Percentiles rank a stretch among this genome's conserved stretches.
Conservation (phyloP, 1,140 invertebrate genomes). For the Sitobion miscanthi region DNA sequence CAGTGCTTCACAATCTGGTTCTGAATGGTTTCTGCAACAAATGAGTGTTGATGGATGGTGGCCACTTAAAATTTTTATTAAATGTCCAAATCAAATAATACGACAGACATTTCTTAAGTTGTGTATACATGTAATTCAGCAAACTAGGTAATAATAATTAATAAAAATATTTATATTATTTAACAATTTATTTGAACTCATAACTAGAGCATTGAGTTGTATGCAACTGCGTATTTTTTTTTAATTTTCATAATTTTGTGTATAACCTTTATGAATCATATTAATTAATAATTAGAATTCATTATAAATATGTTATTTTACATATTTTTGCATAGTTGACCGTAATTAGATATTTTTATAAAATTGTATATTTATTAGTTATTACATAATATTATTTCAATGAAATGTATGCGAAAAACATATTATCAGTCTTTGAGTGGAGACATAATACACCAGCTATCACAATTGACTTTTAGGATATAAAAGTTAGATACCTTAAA, state of each 20-base stretch:
- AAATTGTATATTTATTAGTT: too few relatives aligned
- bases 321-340: not conserved
- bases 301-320: not conserved
- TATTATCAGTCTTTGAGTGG: not conserved
- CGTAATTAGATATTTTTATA: too few relatives aligned
- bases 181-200: not conserved
- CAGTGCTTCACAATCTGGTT: constrained; percentile 86
- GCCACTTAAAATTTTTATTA: constrained; percentile 92
- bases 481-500: not conserved
- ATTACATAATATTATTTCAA: too few relatives aligned
- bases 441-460: not conserved
- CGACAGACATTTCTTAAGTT: constrained; percentile 92
- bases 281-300: not conserved
- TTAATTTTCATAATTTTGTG: too few relatives aligned
- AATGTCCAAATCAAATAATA: constrained; percentile 95
- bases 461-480: not conserved
- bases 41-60: constrained; percentile 94
- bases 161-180: too few relatives aligned
- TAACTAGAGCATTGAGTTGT: not conserved
- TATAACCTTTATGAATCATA: not conserved
- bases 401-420: too few relatives aligned
- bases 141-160: constrained; percentile 69
- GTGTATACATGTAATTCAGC: constrained; percentile 91
- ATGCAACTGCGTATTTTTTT: not conserved
- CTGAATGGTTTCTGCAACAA: constrained; percentile 90